Evolutionary conservation across 1,140 invertebrate species (phyloP).

Genomic region (Euglossa dilemma): DNA sequence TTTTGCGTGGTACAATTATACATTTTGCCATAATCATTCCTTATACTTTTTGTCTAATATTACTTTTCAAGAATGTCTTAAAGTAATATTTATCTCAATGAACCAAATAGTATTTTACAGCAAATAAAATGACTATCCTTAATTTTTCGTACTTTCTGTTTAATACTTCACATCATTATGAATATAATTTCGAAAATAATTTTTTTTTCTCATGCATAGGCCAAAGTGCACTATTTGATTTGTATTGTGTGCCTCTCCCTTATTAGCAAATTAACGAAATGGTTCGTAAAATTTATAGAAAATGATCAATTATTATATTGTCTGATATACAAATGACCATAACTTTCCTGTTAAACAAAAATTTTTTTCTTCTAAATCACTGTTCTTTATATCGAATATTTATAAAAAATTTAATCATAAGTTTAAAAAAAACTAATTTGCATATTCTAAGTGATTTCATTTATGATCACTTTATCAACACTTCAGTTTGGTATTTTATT

Average conservation of each 20-base stretch:
- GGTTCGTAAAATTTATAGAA: constrained; percentile 13
- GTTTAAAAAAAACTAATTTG: constrained; percentile 39
- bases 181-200: constrained; percentile 46
- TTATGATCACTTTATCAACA: constrained; percentile 15
- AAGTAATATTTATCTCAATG: constrained; percentile 13
- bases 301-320: constrained; percentile 30
- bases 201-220: constrained; percentile 26
- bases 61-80: neutral
- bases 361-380: neutral
- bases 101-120: constrained; percentile 6
- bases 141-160: neutral
- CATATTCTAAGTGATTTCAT: constrained; percentile 6
- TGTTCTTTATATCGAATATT: constrained; percentile 8
- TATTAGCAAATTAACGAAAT: constrained; percentile 17
- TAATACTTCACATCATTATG: constrained; percentile 12
- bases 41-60: constrained; percentile 7
- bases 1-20: neutral
- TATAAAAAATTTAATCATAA: constrained; percentile 21
- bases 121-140: constrained; percentile 8
- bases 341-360: constrained; percentile 18
- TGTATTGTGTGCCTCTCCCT: constrained; percentile 1
- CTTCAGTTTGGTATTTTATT: neutral
- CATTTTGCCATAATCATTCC: constrained; percentile 7
- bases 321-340: constrained; percentile 21
- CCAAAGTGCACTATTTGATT: constrained; percentile 32